Percentiles rank a stretch among this genome's conserved stretches.
These are phyloP conservation scores for Melanargia galathea DNA, from an alignment of 2,888 invertebrate genomes.

Conservation along the genomic window DNA sequence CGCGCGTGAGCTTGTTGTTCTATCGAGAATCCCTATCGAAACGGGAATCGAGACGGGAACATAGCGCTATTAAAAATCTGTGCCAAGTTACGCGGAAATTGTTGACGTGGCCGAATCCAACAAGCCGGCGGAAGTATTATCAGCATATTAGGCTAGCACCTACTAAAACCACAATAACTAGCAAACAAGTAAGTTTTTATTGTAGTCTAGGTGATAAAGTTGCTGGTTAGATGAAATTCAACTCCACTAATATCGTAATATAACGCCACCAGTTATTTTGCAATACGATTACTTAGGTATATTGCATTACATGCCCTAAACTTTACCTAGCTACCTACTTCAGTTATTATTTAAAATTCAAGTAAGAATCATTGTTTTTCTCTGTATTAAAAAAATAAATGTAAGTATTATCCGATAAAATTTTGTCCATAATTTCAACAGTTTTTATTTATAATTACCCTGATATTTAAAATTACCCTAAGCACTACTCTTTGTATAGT, in stretches of 20 bases:
- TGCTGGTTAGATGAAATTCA: neutral
- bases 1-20: constrained; percentile 6
- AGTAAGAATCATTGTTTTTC: too few relatives aligned
- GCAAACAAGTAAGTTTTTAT: constrained; percentile 32
- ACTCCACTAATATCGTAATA: constrained; percentile 4
- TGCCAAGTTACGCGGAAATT: constrained; percentile 63
- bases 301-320: too few relatives aligned
- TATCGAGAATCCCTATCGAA: constrained; percentile 35
- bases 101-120: constrained; percentile 67
- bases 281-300: too few relatives aligned
- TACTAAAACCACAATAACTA: constrained; percentile 11
- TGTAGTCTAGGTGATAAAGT: neutral
- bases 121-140: constrained; percentile 34
- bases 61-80: constrained; percentile 51
- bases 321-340: too few relatives aligned
- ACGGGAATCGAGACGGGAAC: constrained; percentile 40
- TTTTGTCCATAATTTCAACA: too few relatives aligned
- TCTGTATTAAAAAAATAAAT: too few relatives aligned
- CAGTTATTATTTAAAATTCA: too few relatives aligned
- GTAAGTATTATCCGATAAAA: too few relatives aligned
- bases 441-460: too few relatives aligned
- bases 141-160: constrained; percentile 31
- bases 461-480: too few relatives aligned
- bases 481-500: too few relatives aligned
- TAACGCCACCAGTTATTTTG: neutral